Evolutionary conservation across 53 echinoderm and acorn worm species (phyloP).

Genomic region (Arbacia lixula): DNA sequence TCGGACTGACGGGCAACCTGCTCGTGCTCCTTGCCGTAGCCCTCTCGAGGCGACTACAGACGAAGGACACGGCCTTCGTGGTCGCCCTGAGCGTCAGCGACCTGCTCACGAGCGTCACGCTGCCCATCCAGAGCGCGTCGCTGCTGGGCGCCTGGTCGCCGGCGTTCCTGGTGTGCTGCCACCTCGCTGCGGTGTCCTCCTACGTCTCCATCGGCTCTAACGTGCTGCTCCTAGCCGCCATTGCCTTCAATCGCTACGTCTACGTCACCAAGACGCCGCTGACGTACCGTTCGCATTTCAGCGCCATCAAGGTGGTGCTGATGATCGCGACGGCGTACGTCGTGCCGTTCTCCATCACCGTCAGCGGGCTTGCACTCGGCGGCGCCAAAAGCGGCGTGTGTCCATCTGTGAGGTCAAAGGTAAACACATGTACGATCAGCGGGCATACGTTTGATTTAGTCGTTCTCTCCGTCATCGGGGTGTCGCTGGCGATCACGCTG

Average conservation of each 20-base stretch:
- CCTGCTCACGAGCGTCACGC: conserved; percentile 21
- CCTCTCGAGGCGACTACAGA: conserved; percentile 15
- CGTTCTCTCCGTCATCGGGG: background rate
- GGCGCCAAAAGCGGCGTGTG: conserved; percentile 18
- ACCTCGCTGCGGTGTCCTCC: background rate
- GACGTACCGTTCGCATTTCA: background rate
- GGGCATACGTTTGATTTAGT: conserved; percentile 7
- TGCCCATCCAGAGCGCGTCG: conserved; percentile 29
- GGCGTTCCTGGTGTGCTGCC: background rate
- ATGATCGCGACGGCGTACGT: background rate
- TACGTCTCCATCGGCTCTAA: conserved; percentile 13
- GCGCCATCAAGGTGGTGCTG: background rate
- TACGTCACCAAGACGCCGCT: conserved; percentile 13
- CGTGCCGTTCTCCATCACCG: background rate
- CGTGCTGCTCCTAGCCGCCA: conserved; percentile 6
- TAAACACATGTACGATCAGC: conserved; percentile 14
- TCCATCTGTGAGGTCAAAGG: background rate
- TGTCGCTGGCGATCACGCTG: background rate
- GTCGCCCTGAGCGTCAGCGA: conserved; percentile 31
- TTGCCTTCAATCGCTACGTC: conserved; percentile 29
- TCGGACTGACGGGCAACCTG: background rate
- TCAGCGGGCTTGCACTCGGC: background rate
- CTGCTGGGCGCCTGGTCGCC: background rate
- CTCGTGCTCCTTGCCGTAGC: conserved; percentile 4
- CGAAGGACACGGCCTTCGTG: conserved; percentile 18